Percentiles rank a stretch among this genome's conserved stretches.
phyloP scores from a whole-genome alignment of 2,888 invertebrate species.

The Cotesia congregata region DNA sequence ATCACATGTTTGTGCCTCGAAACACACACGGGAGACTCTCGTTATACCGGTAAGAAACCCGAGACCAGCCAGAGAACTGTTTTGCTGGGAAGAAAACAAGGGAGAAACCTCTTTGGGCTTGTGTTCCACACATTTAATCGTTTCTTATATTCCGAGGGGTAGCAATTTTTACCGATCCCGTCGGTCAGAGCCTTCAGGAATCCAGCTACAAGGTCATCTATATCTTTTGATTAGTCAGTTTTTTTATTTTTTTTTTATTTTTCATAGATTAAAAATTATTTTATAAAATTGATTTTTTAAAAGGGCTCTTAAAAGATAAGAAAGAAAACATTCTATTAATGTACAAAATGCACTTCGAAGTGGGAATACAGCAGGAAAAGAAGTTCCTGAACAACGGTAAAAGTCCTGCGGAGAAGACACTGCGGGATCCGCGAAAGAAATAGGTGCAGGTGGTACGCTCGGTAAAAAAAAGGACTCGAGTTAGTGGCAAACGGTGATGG shows the following conservation, averaged over 20 bases:
- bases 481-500: slow-evolving; percentile 49
- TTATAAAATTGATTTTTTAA: too few relatives aligned
- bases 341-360: too few relatives aligned
- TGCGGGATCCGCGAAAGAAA: slow-evolving; percentile 44
- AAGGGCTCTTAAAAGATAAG: too few relatives aligned
- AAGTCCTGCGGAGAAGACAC: slow-evolving; percentile 27
- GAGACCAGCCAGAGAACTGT: slow-evolving; percentile 43
- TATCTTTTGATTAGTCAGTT: too few relatives aligned
- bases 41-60: slow-evolving; percentile 34
- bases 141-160: slow-evolving; percentile 34
- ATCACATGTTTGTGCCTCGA: slow-evolving; percentile 48
- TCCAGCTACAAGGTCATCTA: slow-evolving; percentile 18
- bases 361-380: not conserved
- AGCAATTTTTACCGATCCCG: slow-evolving; percentile 32
- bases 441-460: slow-evolving; percentile 48
- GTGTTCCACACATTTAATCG: slow-evolving; percentile 19
- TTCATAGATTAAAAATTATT: too few relatives aligned
- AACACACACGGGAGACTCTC: slow-evolving; percentile 40
- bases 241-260: too few relatives aligned
- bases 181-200: slow-evolving; percentile 26
- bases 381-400: slow-evolving; percentile 36
- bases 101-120: not conserved
- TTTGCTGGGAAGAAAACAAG: slow-evolving; percentile 39
- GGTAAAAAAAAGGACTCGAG: slow-evolving; percentile 47
- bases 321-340: too few relatives aligned